Evolutionary conservation across 2,113 vertebrate species (phyloP).

Genomic region (Rousettus leschenaultii): DNA sequence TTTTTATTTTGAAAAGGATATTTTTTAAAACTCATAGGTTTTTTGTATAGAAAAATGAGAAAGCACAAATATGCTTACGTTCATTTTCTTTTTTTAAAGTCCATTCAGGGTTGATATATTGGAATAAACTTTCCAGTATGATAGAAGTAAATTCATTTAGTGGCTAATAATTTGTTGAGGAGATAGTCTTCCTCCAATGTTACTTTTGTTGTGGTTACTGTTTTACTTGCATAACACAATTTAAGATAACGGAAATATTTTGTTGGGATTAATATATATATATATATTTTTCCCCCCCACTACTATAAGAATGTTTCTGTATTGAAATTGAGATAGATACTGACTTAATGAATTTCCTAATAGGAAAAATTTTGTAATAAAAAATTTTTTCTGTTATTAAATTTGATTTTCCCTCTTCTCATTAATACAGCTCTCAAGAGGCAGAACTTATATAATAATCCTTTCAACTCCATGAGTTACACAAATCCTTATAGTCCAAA

Average conservation of each 20-base stretch:
- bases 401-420: constrained; percentile 36
- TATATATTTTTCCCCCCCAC: neutral
- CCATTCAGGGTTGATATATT: neutral
- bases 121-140: neutral
- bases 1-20: neutral
- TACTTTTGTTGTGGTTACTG: neutral
- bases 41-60: constrained; percentile 20
- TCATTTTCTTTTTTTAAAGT: constrained; percentile 17
- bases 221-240: neutral
- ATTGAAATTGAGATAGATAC: constrained; percentile 38
- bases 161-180: neutral
- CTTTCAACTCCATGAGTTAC: constrained; percentile 88
- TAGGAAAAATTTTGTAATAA: constrained; percentile 10
- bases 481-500: constrained; percentile 92
- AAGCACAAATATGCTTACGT: neutral
- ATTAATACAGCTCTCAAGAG: constrained; percentile 90
- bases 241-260: constrained; percentile 26
- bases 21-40: neutral
- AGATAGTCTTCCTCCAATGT: neutral
- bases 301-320: neutral
- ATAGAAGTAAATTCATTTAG: neutral
- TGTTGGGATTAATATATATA: constrained; percentile 12
- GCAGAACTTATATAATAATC: constrained; percentile 92
- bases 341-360: constrained; percentile 32
- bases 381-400: constrained; percentile 41